Percentiles rank a stretch among this genome's conserved stretches.
Conservation (phyloP, 2,113 vertebrate species). For the Lynx canadensis region DNA sequence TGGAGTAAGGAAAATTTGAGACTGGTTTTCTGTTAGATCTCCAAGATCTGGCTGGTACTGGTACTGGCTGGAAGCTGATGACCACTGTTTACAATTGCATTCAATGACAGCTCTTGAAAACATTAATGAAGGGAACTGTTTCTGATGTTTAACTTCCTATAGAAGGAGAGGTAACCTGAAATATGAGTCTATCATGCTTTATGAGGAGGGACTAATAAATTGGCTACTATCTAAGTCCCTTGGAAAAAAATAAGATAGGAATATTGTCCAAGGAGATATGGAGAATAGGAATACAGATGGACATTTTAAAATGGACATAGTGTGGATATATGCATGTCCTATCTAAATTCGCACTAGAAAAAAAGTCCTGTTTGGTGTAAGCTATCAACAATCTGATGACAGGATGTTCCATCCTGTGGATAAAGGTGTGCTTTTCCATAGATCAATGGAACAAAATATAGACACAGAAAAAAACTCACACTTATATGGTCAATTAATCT, state of each 20-base stretch:
- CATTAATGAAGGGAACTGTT: background rate
- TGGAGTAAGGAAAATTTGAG: background rate
- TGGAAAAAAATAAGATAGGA: background rate
- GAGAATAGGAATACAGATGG: background rate
- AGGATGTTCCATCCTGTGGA: background rate
- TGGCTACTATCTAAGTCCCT: background rate
- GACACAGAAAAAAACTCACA: background rate
- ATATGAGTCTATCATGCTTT: background rate
- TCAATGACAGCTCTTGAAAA: background rate
- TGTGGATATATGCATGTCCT: background rate
- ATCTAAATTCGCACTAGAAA: background rate
- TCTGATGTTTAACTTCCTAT: background rate
- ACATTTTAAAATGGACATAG: background rate
- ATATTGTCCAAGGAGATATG: background rate
- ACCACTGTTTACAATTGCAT: background rate
- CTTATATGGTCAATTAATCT: background rate
- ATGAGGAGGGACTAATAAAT: background rate
- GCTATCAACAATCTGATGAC: background rate
- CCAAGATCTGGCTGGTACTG: background rate
- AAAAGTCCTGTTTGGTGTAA: background rate
- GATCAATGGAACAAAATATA: background rate
- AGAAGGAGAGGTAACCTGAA: background rate
- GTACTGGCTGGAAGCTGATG: background rate
- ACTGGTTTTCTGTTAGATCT: slow-evolving; percentile 8
- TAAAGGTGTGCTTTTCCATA: background rate